Percentiles rank a stretch among this genome's conserved stretches.
Conservation (phyloP, 2,797 vertebrate genomes). For the Cephalopachus bancanus region DNA sequence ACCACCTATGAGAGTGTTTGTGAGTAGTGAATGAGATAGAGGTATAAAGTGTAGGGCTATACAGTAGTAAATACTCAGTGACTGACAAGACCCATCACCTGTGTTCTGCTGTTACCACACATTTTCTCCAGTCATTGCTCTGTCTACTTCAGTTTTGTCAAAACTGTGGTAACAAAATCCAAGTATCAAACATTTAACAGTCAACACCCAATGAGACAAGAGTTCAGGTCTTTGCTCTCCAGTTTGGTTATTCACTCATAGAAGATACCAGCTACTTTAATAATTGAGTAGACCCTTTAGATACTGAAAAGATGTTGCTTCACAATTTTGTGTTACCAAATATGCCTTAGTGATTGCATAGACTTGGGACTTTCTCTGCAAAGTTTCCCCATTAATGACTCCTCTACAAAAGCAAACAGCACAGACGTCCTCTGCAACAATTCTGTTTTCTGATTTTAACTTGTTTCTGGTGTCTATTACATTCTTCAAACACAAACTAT, state of each 20-base stretch:
- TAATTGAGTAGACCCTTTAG: not conserved
- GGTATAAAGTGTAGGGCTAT: not conserved
- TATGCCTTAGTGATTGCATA: not conserved
- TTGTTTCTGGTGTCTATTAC: not conserved
- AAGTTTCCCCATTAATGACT: not conserved
- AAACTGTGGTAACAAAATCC: not conserved
- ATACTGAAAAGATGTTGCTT: not conserved
- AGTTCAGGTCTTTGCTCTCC: not conserved
- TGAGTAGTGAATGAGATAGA: not conserved
- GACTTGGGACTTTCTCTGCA: not conserved
- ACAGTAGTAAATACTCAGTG: accelerated
- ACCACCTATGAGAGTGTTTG: not conserved
- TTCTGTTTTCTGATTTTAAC: not conserved
- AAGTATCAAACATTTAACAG: not conserved
- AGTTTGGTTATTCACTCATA: not conserved
- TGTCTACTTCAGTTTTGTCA: not conserved
- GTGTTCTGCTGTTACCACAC: not conserved
- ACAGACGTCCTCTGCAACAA: no score
- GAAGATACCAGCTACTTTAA: not conserved
- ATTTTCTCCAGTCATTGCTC: not conserved
- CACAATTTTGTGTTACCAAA: not conserved
- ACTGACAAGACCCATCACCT: no score
- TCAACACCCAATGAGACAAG: not conserved
- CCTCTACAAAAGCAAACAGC: not conserved
- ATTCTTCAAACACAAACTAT: not conserved